Conservation (phyloP, 2,888 invertebrate genomes). For the Taenaris catops region DNA sequence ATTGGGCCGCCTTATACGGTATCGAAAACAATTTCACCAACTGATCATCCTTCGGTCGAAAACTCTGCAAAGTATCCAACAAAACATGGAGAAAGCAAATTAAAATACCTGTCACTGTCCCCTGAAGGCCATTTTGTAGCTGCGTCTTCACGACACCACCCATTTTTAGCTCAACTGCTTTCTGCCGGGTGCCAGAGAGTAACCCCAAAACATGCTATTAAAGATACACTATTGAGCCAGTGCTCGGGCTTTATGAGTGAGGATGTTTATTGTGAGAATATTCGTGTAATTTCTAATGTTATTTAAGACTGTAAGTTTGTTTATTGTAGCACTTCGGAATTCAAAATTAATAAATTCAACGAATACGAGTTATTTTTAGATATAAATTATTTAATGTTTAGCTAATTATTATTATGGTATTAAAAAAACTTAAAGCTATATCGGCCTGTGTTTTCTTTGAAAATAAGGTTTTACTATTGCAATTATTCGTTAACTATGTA, state of each 20-base stretch:
- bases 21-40: slow-evolving; percentile 27
- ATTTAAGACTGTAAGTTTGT: slow-evolving; percentile 15
- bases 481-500: no score
- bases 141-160: slow-evolving; percentile 46
- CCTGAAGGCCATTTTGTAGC: slow-evolving; percentile 56
- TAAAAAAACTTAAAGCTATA: no score
- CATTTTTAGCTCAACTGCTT: slow-evolving; percentile 48
- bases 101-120: slow-evolving; percentile 40
- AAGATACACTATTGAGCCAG: slow-evolving; percentile 42
- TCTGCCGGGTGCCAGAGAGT: slow-evolving; percentile 40
- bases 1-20: slow-evolving; percentile 30
- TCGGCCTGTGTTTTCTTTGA: no score
- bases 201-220: slow-evolving; percentile 47
- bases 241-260: slow-evolving; percentile 44
- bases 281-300: slow-evolving; percentile 46
- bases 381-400: slow-evolving; percentile 3
- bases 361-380: slow-evolving; percentile 5
- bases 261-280: slow-evolving; percentile 50
- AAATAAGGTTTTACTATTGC: no score
- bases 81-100: slow-evolving; percentile 8
- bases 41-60: slow-evolving; percentile 18
- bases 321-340: slow-evolving; percentile 9
- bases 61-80: slow-evolving; percentile 9
- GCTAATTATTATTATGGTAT: no score
- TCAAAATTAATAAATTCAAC: slow-evolving; percentile 15